Base-by-base conservation (phyloP, 2,797 vertebrate genomes). In the Amazona ochrocephala region DNA sequence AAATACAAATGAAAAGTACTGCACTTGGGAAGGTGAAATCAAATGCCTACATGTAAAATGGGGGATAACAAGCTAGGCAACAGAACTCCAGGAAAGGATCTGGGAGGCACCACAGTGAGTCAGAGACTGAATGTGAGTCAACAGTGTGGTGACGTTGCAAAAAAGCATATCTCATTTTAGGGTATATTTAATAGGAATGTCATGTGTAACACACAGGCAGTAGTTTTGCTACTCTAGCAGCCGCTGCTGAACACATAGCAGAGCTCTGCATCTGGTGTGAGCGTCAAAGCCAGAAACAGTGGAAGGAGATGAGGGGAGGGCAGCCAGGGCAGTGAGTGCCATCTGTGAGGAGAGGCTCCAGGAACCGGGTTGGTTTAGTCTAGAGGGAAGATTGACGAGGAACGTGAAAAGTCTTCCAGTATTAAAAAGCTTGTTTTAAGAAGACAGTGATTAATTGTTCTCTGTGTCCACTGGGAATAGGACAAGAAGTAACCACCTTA, bases 101-200 rank as follows among this genome's bases (percentile, higher is more conserved):
- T 60, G 70, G 50, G 92, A 95, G 94, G 87, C 84, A 92, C 93
- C 92, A 87, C 84, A 92, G 89, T 97, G 96, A 96, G 91, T 97
- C 96, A 97, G 82, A 97, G 81, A 81, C 79, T 84, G 91, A 91
- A 78, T 86, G 83, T 94, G 94, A 97, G 94, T 97, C 94, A 96
- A 97, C 89, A 70, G 73, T 84, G 79, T 94, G 87, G 94, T 97
- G 95, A 96, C 70, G 74, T 71, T 89, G 95, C 94, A 96, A 95
- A 96, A 96, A 96, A 87, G 65, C 75, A 95, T 91, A 96, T 94
- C 82, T 88, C 91, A 68, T 95, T 95, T 94, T 68, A 66, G 94
- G 89, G 79, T 93, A 39, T 96, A 81, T 95, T 94, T 95, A 92
- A 94, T 87, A 76, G 87, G 62, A 96, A 17, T 64, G 66, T 94